These are phyloP conservation scores for Etia nguti DNA, from an alignment of 2,113 vertebrate species.

Conservation along the genomic window DNA sequence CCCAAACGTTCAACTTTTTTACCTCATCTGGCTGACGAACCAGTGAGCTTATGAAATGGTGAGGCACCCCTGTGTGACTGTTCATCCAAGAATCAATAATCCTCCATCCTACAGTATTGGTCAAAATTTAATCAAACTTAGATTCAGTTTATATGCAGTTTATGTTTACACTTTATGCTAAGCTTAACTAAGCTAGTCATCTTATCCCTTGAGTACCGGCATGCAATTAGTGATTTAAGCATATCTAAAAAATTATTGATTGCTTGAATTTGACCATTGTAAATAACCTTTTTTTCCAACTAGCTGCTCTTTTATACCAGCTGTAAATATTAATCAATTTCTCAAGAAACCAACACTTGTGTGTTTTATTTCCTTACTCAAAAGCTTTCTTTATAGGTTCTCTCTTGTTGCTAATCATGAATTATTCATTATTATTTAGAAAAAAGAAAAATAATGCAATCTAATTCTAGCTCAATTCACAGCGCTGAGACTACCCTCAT, in stretches of 20 bases:
- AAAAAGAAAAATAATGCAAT: background rate
- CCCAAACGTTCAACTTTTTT: background rate
- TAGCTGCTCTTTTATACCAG: background rate
- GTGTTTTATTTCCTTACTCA: background rate
- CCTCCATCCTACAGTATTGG: background rate
- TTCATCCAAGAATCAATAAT: background rate
- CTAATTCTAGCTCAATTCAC: background rate
- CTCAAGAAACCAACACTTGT: background rate
- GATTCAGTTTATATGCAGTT: background rate
- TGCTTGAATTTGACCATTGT: background rate
- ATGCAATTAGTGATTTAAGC: background rate
- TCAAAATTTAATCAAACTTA: background rate
- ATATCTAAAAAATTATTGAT: background rate
- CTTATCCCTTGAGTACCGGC: background rate
- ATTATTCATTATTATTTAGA: background rate
- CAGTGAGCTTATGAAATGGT: background rate
- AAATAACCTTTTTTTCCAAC: background rate
- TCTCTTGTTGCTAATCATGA: background rate
- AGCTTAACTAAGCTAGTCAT: background rate
- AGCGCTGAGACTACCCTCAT: background rate
- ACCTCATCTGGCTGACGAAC: background rate
- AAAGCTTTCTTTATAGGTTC: background rate
- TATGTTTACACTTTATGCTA: background rate
- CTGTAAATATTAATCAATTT: background rate
- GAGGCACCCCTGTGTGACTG: background rate